Base-by-base conservation (phyloP, 2,797 vertebrate species). In the Pseudochromis fuscus region DNA sequence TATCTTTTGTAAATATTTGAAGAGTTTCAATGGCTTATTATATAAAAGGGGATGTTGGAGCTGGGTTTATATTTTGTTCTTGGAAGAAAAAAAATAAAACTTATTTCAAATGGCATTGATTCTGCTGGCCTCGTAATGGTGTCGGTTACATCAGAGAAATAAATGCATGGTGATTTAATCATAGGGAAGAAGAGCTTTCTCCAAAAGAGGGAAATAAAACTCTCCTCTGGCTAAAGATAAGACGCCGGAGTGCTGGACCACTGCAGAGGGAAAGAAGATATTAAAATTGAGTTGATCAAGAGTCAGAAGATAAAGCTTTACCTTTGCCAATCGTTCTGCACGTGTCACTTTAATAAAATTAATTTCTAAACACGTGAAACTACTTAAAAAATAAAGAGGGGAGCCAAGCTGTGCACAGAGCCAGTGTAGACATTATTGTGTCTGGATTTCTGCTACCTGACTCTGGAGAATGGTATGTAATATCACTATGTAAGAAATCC, bases 1-100 rank as follows among this genome's bases (percentile, higher is more conserved):
- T 94, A 94, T 93, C 88, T 92, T 93, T 89, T 94, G 92, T 94
- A 94, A 92, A 94, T 94, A 94, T 84, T 83, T 90, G 77, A 92
- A 92, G 88, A 93, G 82, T 93, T 92, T 92, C 88, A 83, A 86
- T 85, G 71, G 81, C 91, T 87, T 90, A 90, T 92, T 86, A 85
- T 91, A 85, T 85, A 82, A 77, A 88, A 50, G 82, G 84, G 81
- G 67, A 50, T 86, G 85, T 87, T 67, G 83, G 84, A 89, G 75
- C 53, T 18, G 88, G 85, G 85, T 94, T 94, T 95, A 88, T 93
- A 94, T 92, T 88, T 90, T 91, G 84, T 88, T 90, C 88, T 89
- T 87, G 78, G 68, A 57, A 56, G 72, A 76, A 79, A 77, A 81
- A 79, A 81, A 94, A 88, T 89, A 91, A 94, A 93, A 83, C 56